Conservation (phyloP, 2,113 vertebrate genomes). For the human (Homo sapiens) region GRCh38 chr16:20637501-20638000, state of each 20-base stretch:
- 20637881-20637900: too few species aligned
- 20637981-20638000: background rate
- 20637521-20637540: rapidly evolving
- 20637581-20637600: background rate
- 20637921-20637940: too few species aligned
- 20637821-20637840: background rate
- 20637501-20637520: background rate
- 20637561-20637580: too few species aligned
- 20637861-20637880: background rate
- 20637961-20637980: too few species aligned
- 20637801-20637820: background rate
- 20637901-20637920: too few species aligned
- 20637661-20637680: background rate
- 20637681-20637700: background rate
- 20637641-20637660: background rate
- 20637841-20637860: background rate
- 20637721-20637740: rapidly evolving
- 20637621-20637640: background rate
- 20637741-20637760: background rate
- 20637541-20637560: too few species aligned
- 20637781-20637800: background rate
- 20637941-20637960: too few species aligned
- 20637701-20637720: background rate
- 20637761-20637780: too few species aligned
- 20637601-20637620: too few species aligned